phyloP scores from a whole-genome alignment of 2,888 invertebrate species.

The Tenthredo notha region DNA sequence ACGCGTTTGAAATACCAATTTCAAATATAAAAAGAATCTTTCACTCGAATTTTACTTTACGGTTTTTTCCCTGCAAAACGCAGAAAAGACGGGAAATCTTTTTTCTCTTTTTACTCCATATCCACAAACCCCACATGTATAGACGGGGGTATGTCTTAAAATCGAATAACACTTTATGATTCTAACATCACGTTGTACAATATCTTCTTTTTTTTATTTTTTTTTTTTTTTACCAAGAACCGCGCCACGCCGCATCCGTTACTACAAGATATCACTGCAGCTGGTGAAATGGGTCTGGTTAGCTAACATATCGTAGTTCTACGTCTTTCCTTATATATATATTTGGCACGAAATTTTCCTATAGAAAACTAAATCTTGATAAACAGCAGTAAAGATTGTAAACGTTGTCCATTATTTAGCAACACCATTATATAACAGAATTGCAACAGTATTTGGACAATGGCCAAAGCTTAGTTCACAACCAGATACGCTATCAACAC shows the following conservation, averaged over 20 bases:
- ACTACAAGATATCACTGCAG: background rate
- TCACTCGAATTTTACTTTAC: conserved; percentile 4
- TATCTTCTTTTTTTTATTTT: background rate
- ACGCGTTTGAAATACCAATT: conserved; percentile 42
- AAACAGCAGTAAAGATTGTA: conserved; percentile 65
- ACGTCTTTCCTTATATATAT: background rate
- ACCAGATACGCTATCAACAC: conserved; percentile 57
- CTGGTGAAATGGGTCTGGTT: conserved; percentile 3
- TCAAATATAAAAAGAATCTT: conserved; percentile 18
- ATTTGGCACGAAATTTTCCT: conserved; percentile 45
- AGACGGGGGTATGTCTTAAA: conserved; percentile 1
- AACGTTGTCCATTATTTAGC: conserved; percentile 64
- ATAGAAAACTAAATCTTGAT: conserved; percentile 63
- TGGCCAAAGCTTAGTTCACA: conserved; percentile 58
- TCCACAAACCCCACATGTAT: background rate
- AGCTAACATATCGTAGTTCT: background rate
- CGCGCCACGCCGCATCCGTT: background rate
- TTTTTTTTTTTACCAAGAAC: conserved; percentile 3
- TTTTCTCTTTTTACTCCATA: background rate
- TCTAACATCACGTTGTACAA: background rate
- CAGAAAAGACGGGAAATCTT: background rate
- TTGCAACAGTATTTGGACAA: conserved; percentile 57
- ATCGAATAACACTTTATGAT: conserved; percentile 20
- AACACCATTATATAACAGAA: conserved; percentile 39
- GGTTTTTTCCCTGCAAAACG: background rate